Percentiles rank a stretch among this genome's conserved stretches.
These are phyloP conservation scores for Leucoma salicis DNA, from an alignment of 2,888 invertebrate genomes.

Conservation along the genomic window DNA sequence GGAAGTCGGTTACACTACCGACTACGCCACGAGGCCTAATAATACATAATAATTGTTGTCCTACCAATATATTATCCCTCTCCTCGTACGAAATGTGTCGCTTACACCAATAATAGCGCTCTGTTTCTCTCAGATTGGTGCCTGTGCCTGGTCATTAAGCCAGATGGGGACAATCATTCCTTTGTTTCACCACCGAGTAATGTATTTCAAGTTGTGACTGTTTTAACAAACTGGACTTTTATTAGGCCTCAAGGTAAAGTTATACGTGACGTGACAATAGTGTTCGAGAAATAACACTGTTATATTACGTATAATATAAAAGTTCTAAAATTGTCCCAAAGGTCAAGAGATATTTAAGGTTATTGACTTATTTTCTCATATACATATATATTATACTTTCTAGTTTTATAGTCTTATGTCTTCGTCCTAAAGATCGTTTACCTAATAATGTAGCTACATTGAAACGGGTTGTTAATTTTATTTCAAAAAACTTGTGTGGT, in stretches of 20 bases:
- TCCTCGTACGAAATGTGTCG: too few relatives aligned
- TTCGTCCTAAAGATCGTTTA: background rate
- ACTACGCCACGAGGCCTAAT: too few relatives aligned
- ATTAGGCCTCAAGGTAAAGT: slow-evolving; percentile 28
- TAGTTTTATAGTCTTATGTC: background rate
- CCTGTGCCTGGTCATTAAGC: slow-evolving; percentile 37
- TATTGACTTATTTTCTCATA: slow-evolving; percentile 24
- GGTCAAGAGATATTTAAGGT: slow-evolving; percentile 30
- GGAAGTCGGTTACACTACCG: too few relatives aligned
- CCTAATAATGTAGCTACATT: background rate
- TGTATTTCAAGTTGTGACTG: slow-evolving; percentile 47
- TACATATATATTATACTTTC: background rate
- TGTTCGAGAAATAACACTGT: slow-evolving; percentile 33
- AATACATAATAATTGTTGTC: too few relatives aligned
- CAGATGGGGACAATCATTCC: slow-evolving; percentile 36
- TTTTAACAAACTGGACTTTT: slow-evolving; percentile 43
- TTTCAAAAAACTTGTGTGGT: background rate
- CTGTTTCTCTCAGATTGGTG: slow-evolving; percentile 53
- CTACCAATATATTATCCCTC: too few relatives aligned
- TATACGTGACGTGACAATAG: slow-evolving; percentile 57
- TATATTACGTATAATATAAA: slow-evolving; percentile 30
- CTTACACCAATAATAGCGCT: too few relatives aligned
- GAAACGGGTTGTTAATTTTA: background rate
- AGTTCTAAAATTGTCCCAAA: slow-evolving; percentile 26
- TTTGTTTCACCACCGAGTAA: slow-evolving; percentile 49